Evolutionary conservation across 2,888 invertebrate species (phyloP), one percentile per base, ranked within the genome.

Genomic region (Oxystoma pomonae): DNA sequence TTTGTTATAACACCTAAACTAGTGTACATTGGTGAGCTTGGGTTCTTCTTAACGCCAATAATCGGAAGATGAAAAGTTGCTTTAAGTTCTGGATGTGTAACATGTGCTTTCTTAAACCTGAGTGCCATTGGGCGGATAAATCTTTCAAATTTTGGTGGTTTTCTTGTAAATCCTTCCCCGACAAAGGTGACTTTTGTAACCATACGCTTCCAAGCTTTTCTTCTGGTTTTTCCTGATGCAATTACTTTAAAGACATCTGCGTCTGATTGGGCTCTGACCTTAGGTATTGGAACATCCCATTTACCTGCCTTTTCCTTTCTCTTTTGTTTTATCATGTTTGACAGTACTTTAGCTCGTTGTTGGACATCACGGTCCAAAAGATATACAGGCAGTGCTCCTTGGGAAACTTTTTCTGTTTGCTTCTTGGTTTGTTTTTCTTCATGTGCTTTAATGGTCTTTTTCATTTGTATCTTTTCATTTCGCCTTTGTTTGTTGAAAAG

Each of bases 311-410:
- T 99, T 78, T 99, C 99, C 81, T 99, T 99, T 0, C 99, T 87
- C 81, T 99, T 99, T 81, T 99, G 98, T 81, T 99, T 99, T 67
- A 99, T 96, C 94, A 98, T 98, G 78, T 98, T 99, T 0, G 98
- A 98, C 0, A 99, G 83, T 19, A 98, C 92, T 81, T 98, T 99
- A 1, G 98, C 96, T 55, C 94, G 85, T 1, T 91, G 90, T 77
- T 98, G 95, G 3, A 94, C 90, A 83, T 98, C 95, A 82, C 99
- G 88, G 84, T 99, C 99, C 61, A 99, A 83, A n/a, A 99, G 85
- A 80, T 98, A 99, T 0, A 94, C 94, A 0, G 99, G 98, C 59
- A 98, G 79, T 0, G 98, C 98, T 51, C 96, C 97, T 76, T 96
- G 94, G 0, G 92, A 86, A 0, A 91, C 90, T 71, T 90, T 87